These are phyloP conservation scores for Pholis gunnellus DNA, from an alignment of 2,113 vertebrate genomes.

Conservation along the genomic window DNA sequence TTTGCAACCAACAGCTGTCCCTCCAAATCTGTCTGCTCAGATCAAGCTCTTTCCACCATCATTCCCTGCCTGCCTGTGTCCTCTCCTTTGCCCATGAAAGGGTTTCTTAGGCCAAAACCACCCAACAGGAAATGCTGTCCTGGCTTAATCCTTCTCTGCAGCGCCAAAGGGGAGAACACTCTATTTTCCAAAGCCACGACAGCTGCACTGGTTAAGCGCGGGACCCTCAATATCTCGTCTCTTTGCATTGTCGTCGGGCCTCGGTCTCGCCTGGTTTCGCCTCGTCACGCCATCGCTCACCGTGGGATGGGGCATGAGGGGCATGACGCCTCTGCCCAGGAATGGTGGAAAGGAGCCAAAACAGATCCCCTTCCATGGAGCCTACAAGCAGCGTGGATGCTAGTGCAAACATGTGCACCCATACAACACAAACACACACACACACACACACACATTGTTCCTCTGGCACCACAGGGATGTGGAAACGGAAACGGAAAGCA, in stretches of 20 bases:
- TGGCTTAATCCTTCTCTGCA: conserved; percentile 41
- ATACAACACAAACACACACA: neutral
- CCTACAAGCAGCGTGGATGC: conserved; percentile 11
- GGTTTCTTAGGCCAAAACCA: conserved; percentile 39
- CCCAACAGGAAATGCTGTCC: conserved; percentile 26
- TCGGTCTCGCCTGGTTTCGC: conserved; percentile 14
- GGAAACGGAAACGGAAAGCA: conserved; percentile 36
- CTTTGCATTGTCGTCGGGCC: conserved; percentile 32
- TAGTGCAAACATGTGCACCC: neutral
- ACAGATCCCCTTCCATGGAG: conserved; percentile 48
- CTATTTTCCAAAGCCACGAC: conserved; percentile 59
- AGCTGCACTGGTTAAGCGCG: conserved; percentile 56
- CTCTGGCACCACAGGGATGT: conserved; percentile 1
- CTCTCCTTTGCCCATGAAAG: conserved; percentile 11
- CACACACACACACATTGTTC: conserved; percentile 2
- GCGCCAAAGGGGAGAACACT: conserved; percentile 34
- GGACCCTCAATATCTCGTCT: conserved; percentile 1
- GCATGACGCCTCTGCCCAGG: conserved; percentile 31
- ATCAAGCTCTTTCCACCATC: conserved; percentile 40
- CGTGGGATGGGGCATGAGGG: conserved; percentile 10
- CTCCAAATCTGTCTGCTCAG: conserved; percentile 43
- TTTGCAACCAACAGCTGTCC: conserved; percentile 57
- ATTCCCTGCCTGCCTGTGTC: conserved; percentile 23
- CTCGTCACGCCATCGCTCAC: conserved; percentile 38
- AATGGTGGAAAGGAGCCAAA: conserved; percentile 59